Evolutionary conservation across 1,140 invertebrate species (phyloP), one percentile per base, ranked within the genome.

Genomic region (Thaumetopoea pityocampa): DNA sequence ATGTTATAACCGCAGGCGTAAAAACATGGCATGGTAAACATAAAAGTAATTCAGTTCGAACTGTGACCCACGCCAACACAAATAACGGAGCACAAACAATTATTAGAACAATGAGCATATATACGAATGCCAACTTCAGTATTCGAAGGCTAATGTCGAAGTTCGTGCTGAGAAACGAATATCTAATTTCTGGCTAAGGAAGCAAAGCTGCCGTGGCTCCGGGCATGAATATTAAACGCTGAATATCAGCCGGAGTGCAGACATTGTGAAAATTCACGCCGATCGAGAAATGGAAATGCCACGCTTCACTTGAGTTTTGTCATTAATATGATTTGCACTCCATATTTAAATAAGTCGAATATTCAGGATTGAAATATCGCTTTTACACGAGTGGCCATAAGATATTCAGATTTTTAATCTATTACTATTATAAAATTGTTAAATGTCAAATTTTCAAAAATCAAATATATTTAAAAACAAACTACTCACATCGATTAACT

Each of bases 171-270:
- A 63, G 47, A 51, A 61, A 51, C 57, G 63, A 67, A 67, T 69
- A 67, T 64, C 63, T 67, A 69, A 64, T 64, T 64, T 69, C 60
- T 52, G 58, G 40, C 35, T 53, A 48, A 52, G 52, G 59, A 61
- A 69, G 55, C 56, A 67, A 65, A 58, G 58, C 51, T 67, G 53
- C 47, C 49, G 45, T 46, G 32, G 47, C 51, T 48, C 60, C 54
- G 55, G 58, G 58, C 54, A 62, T 62, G 67, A 71, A 67, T 71
- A 67, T 71, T 71, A 67, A 71, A 59, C 62, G 56, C 28, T 60
- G 62, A 65, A 66, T 63, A 67, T 70, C 62, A 50, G 46, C 46
- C 35, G 51, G 37, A 43, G 58, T 52, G 51, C 59, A 64, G 57
- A 65, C 65, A 60, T 60, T 60, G 51, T 57, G 59, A 66, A 67